Evolutionary conservation across 1,140 invertebrate species (phyloP), one percentile per base, ranked within the genome.

Genomic region (Eufriesea mexicana): DNA sequence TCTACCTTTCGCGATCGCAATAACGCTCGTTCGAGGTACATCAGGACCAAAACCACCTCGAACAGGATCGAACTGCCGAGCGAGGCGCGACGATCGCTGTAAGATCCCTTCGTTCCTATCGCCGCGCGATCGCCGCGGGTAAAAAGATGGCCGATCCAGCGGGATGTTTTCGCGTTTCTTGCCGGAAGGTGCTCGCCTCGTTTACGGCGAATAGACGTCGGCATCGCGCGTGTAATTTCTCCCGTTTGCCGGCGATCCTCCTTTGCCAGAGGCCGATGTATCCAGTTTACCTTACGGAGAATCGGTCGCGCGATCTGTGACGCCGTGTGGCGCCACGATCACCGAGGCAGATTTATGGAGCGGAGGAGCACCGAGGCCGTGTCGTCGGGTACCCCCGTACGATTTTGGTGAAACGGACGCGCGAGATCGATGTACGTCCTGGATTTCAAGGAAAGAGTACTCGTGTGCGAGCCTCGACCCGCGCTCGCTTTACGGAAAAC

Each of bases 351-450:
- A 86, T 85, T 86, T 84, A 86, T 85, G 74, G 72, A 77, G 23
- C 55, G 71, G 47, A 9, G 25, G 55, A 71, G 64, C 71, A 47
- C 25, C 59, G 49, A 72, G 67, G 55, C 76, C 81, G 75, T 62
- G 66, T 70, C 66, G 81, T 62, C 75, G 74, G 55, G 18, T 49
- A 67, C 25, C 49, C 18, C 47, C 14, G 51, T 79, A 66, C 62
- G 54, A 75, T 84, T 86, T 83, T 68, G 76, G 71, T 77, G 79
- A 86, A 86, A 88, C 71, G 70, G 61, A 54, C 59, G 62, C 80
- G 62, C 78, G 83, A 88, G 86, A 92, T 91, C 89, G 88, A 88
- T 89, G 87, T 59, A 88, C 83, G 85, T 89, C 87, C 86, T 86
- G 86, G 82, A 84, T 86, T 83, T 85, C 83, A 70, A 71, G 70